These are phyloP conservation scores for Eristalis arbustorum DNA, from an alignment of 2,888 invertebrate species.

Conservation along the genomic window DNA sequence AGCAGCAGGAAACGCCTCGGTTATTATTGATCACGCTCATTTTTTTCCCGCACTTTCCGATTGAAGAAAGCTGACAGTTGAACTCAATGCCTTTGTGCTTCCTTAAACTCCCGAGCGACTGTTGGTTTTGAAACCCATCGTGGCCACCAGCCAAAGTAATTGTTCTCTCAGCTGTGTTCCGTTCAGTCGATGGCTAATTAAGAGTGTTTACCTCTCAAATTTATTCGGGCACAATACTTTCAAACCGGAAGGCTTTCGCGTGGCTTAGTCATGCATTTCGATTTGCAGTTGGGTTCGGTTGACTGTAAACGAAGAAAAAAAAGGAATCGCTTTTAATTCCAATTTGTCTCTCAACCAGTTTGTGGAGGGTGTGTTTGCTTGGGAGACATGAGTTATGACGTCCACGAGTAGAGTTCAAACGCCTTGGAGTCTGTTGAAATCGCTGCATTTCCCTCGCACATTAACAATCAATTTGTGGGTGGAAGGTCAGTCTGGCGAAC, in stretches of 20 bases:
- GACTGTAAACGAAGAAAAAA: not conserved
- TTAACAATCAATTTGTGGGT: conserved; percentile 53
- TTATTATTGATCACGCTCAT: conserved; percentile 15
- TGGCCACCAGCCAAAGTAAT: not conserved
- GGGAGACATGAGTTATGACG: conserved; percentile 32
- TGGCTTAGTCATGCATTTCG: conserved; percentile 45
- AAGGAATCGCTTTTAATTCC: not conserved
- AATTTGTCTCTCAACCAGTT: not conserved
- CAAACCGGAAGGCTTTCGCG: conserved; percentile 59
- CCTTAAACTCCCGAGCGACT: conserved; percentile 3
- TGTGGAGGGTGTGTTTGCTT: conserved; percentile 15
- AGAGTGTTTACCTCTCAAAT: conserved; percentile 18
- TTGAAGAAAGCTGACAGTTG: conserved; percentile 7
- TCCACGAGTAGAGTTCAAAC: conserved; percentile 22
- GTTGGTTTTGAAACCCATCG: not conserved
- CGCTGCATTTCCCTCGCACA: not conserved
- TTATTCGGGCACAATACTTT: conserved; percentile 29
- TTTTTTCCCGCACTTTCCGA: conserved; percentile 2
- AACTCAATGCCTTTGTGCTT: not conserved
- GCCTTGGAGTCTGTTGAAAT: not conserved
- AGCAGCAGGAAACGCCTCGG: conserved; percentile 39
- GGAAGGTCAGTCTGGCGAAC: conserved; percentile 43
- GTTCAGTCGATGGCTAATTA: not conserved
- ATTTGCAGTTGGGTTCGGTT: conserved; percentile 6
- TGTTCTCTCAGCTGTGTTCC: conserved; percentile 24